Percentiles rank a stretch among this genome's conserved stretches.
Conservation (phyloP, 1,140 invertebrate genomes). For the Drosophila nigromelanica region DNA sequence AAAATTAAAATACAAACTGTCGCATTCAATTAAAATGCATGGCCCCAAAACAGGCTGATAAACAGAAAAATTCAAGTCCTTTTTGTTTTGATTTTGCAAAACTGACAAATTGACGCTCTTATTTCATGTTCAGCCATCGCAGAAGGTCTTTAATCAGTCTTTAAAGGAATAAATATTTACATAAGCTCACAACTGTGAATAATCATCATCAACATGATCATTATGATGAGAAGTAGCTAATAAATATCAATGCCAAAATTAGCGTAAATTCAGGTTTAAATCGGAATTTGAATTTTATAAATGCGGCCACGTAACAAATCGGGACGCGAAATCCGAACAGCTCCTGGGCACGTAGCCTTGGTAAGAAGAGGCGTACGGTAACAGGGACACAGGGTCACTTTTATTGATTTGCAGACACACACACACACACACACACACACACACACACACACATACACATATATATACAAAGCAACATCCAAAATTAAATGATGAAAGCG, state of each 20-base stretch:
- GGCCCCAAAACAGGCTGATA: constrained; percentile 11
- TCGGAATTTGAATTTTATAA: constrained; percentile 61
- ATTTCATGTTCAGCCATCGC: constrained; percentile 20
- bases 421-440: constrained; percentile 30
- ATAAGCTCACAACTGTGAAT: constrained; percentile 7
- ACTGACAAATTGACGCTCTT: constrained; percentile 28
- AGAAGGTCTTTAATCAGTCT: constrained; percentile 48
- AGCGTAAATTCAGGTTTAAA: constrained; percentile 39
- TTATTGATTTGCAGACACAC: constrained; percentile 68
- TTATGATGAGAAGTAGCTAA: constrained; percentile 33
- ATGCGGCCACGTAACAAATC: constrained; percentile 40
- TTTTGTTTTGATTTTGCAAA: constrained; percentile 1
- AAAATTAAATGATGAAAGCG: constrained; percentile 76
- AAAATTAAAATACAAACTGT: constrained; percentile 1
- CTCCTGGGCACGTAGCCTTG: constrained; percentile 9
- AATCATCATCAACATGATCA: background rate
- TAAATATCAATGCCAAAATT: constrained; percentile 62
- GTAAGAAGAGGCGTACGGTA: background rate
- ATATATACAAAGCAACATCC: constrained; percentile 37
- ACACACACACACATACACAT: constrained; percentile 1
- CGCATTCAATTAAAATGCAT: constrained; percentile 18
- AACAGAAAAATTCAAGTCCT: constrained; percentile 7
- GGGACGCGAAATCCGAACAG: constrained; percentile 8
- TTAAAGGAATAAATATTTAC: constrained; percentile 28
- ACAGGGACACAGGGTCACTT: constrained; percentile 45